A percentile compares a stretch with the other conserved stretches of the same genome.
Evolutionary conservation across 2,888 invertebrate species (phyloP).

Genomic region (Meghimatium bilineatum): DNA sequence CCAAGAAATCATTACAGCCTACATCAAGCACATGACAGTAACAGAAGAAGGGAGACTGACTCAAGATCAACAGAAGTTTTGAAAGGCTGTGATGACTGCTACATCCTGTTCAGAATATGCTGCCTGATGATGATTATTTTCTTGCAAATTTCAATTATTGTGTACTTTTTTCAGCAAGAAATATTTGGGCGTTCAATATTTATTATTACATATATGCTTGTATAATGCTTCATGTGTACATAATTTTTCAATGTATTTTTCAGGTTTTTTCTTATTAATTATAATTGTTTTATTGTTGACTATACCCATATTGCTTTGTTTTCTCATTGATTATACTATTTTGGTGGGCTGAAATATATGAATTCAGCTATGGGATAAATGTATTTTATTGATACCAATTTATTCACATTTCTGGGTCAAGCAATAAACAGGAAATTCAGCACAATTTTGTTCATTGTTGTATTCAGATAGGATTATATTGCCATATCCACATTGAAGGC

Average conservation of each 20-base stretch:
- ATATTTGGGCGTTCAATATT: not conserved
- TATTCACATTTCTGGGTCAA: not conserved
- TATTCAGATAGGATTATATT: not conserved
- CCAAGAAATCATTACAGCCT: too few species aligned
- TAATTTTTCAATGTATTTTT: not conserved
- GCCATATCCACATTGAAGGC: too few species aligned
- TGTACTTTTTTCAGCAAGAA: not conserved
- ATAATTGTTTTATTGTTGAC: not conserved
- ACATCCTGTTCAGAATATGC: too few species aligned
- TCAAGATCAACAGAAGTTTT: too few species aligned
- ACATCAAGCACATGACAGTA: too few species aligned
- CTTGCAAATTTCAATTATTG: not conserved
- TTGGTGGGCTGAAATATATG: slow-evolving; percentile 1
- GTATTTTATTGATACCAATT: not conserved
- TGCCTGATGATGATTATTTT: too few species aligned
- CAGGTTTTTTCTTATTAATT: not conserved
- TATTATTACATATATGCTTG: not conserved
- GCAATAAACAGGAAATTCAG: not conserved
- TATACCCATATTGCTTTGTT: not conserved
- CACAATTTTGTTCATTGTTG: not conserved
- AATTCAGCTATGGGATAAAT: not conserved
- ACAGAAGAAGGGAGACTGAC: too few species aligned
- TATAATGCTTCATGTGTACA: not conserved
- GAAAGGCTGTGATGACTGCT: too few species aligned
- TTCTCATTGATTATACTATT: not conserved